Base-by-base conservation (phyloP, 2,888 invertebrate genomes). In the Cremastobaeus sp. region DNA sequence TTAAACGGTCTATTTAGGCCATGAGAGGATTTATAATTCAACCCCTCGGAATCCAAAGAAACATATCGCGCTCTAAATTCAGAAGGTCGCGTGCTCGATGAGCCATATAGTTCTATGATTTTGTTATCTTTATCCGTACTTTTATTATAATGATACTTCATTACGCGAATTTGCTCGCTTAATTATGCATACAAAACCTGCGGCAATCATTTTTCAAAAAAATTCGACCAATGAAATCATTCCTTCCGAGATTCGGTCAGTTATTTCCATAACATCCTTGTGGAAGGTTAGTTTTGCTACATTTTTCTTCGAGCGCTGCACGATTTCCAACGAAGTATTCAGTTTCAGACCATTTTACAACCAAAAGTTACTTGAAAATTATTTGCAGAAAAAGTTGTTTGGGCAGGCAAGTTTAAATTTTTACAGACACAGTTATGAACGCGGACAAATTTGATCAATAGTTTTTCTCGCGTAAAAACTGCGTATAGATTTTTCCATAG, bases 11-110 rank as follows among this genome's bases (percentile, higher is more conserved):
- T 74, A 74, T 74, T 74, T 55, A 70, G 70, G 60, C 18, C 70
- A 60, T 39, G 55, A 74, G 62, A 34, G 50, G 50, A 66, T 70
- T 59, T 70, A 74, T 74, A 74, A 74, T 70, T 74, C 74, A 66
- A 70, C 70, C 70, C 74, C 65, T 65, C 70, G 48, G 62, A 57
- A 74, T 60, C 65, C 50, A 55, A 74, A 74, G 64, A 71, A 71
- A 71, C 71, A 74, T 60, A 70, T 55, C 57, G 55, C 76, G 79
- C 69, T 79, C 84, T 79, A 80, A 82, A 80, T 83, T 78, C 77
- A 81, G 84, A 85, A 86, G 85, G 86, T 82, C 84, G 78, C 74
- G 65, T 76, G 84, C 81, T 76, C 84, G 82, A 71, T 52, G 64
- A 50, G 71, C 57, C 64, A n/a, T n/a, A 12, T 37, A 41, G 15